Conservation (phyloP, 1,140 invertebrate species). For the Glossosoma conforme region DNA sequence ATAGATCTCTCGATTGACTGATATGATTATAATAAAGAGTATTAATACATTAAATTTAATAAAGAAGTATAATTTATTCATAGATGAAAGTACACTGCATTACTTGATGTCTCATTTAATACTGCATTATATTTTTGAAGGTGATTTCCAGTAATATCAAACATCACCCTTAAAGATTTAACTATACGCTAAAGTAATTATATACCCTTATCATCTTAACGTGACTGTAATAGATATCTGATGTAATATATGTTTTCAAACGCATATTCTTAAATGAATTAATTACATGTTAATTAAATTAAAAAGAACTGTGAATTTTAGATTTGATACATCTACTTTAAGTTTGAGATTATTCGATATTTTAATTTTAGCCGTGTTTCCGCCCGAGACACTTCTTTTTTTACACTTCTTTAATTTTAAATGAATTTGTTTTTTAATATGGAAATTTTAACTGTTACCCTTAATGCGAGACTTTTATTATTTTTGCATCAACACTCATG, state of each 20-base stretch:
- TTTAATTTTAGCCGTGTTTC: conserved; percentile 23
- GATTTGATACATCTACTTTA: conserved; percentile 27
- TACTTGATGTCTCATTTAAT: conserved; percentile 7
- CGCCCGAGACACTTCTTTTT: conserved; percentile 15
- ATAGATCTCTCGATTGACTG: too few relatives aligned
- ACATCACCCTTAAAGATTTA: conserved; percentile 21
- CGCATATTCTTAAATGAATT: conserved; percentile 25
- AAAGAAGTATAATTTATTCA: too few relatives aligned
- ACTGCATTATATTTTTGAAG: conserved; percentile 14
- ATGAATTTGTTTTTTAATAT: conserved; percentile 21
- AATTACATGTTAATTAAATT: conserved; percentile 23
- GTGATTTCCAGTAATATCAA: conserved; percentile 13
- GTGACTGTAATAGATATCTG: conserved; percentile 30
- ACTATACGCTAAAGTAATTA: conserved; percentile 19
- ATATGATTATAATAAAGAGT: too few relatives aligned
- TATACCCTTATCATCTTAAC: conserved; percentile 22
- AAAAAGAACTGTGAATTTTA: conserved; percentile 29
- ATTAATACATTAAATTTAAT: too few relatives aligned
- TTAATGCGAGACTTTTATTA: conserved; percentile 30
- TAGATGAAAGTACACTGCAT: conserved; percentile 4
- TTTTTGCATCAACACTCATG: conserved; percentile 27
- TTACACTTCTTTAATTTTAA: conserved; percentile 18
- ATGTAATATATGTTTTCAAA: conserved; percentile 27
- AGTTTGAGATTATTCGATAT: conserved; percentile 28
- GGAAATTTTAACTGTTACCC: conserved; percentile 29